phyloP scores from a whole-genome alignment of 2,888 invertebrate species.

The Elysia crispata region DNA sequence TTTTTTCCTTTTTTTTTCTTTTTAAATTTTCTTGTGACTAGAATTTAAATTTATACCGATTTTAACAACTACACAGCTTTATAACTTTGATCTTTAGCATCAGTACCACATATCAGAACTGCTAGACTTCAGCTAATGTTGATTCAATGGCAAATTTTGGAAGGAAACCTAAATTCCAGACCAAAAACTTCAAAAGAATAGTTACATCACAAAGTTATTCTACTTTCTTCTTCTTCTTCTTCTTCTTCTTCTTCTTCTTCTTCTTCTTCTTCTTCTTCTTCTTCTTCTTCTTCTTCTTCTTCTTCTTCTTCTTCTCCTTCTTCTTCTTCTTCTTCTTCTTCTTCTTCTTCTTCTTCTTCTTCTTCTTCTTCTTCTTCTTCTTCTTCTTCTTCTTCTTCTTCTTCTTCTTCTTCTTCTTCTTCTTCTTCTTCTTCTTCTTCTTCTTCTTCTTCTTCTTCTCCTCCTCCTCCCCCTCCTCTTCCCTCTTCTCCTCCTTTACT shows the following conservation, averaged over 20 bases:
- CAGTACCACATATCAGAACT: no score
- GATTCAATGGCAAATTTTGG: no score
- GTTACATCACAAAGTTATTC: neutral
- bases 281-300: neutral
- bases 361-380: neutral
- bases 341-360: neutral
- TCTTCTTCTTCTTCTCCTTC: neutral
- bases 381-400: conserved; percentile 31
- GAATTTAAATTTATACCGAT: no score
- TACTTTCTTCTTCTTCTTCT: neutral
- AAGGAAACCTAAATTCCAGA: neutral
- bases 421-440: neutral
- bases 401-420: conserved; percentile 14
- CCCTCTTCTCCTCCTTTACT: conserved; percentile 6
- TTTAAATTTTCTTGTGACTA: no score
- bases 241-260: neutral
- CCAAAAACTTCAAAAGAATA: neutral
- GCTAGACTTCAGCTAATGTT: no score
- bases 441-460: conserved; percentile 25
- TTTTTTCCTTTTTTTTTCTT: no score
- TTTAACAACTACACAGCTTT: no score
- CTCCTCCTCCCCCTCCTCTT: conserved; percentile 13
- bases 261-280: no score
- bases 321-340: neutral
- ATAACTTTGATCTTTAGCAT: no score